A percentile compares a stretch with the other conserved stretches of the same genome.
phyloP scores from a whole-genome alignment of 2,888 invertebrate genomes.

The Ectobius pallidus region DNA sequence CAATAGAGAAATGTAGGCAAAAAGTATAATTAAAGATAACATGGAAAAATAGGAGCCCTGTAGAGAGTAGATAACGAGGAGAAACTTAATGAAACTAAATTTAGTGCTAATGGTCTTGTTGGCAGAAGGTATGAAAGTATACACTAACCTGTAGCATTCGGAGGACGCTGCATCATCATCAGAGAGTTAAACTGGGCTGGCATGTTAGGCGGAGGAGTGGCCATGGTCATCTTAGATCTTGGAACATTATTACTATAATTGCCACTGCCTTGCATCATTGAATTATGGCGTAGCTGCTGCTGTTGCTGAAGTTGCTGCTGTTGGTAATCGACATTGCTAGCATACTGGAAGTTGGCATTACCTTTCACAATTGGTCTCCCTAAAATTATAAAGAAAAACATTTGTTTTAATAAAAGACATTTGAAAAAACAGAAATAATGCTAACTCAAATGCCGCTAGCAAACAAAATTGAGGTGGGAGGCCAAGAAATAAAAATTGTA shows the following conservation, averaged over 20 bases:
- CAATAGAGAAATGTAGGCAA: too few relatives aligned
- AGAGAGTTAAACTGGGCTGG: slow-evolving; percentile 31
- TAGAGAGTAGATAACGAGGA: too few relatives aligned
- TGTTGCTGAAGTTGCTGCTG: slow-evolving; percentile 49
- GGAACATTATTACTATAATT: slow-evolving; percentile 46
- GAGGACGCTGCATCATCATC: slow-evolving; percentile 33
- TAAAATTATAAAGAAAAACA: slow-evolving; percentile 45
- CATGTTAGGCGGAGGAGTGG: slow-evolving; percentile 45
- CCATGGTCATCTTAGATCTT: slow-evolving; percentile 53
- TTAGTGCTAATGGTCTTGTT: too few relatives aligned
- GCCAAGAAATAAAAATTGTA: too few relatives aligned
- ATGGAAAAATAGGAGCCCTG: too few relatives aligned
- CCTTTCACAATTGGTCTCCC: slow-evolving; percentile 67
- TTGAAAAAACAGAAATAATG: too few relatives aligned
- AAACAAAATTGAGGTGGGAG: too few relatives aligned
- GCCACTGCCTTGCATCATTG: slow-evolving; percentile 35
- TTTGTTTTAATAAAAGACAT: neutral
- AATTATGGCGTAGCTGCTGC: slow-evolving; percentile 54
- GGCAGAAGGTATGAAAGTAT: too few relatives aligned
- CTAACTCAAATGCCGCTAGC: too few relatives aligned
- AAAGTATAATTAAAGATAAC: too few relatives aligned
- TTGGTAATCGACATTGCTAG: slow-evolving; percentile 35
- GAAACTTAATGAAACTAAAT: too few relatives aligned
- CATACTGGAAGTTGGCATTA: slow-evolving; percentile 52
- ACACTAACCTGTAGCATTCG: slow-evolving; percentile 27